Evolutionary conservation across 1,140 invertebrate genomes (phyloP).

Genomic region (Araneus ventricosus): DNA sequence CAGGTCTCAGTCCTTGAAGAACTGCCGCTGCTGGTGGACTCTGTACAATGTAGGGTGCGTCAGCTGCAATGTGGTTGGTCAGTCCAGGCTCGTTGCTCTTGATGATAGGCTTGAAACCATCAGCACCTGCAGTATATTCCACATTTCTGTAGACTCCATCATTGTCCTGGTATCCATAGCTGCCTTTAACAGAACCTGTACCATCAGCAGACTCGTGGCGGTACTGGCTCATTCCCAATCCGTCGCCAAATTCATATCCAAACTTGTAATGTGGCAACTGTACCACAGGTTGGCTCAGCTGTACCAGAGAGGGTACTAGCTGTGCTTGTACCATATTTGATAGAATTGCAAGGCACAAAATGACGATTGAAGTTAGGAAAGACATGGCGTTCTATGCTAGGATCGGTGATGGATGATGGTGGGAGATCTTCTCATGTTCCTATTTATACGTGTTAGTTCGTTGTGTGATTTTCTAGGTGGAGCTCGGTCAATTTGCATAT

Average conservation of each 20-base stretch:
- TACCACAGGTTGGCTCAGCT: neutral
- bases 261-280: conserved; percentile 68
- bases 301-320: neutral
- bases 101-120: conserved; percentile 77
- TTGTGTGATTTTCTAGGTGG: neutral
- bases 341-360: neutral
- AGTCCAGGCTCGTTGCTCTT: conserved; percentile 62
- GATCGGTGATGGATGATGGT: neutral
- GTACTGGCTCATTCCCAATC: conserved; percentile 64
- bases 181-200: conserved; percentile 71
- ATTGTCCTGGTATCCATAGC: conserved; percentile 76
- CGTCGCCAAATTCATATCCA: conserved; percentile 73
- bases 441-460: neutral
- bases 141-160: conserved; percentile 77
- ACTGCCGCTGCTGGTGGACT: conserved; percentile 39
- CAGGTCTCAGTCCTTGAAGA: neutral
- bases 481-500: neutral
- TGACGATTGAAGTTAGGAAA: neutral
- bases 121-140: conserved; percentile 78
- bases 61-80: conserved; percentile 43
- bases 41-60: conserved; percentile 48
- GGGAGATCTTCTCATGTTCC: no score
- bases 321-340: neutral
- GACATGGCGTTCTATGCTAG: neutral
- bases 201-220: conserved; percentile 67